These are phyloP conservation scores for Hoplodrina blanda DNA, from an alignment of 2,888 invertebrate genomes.

Conservation along the genomic window DNA sequence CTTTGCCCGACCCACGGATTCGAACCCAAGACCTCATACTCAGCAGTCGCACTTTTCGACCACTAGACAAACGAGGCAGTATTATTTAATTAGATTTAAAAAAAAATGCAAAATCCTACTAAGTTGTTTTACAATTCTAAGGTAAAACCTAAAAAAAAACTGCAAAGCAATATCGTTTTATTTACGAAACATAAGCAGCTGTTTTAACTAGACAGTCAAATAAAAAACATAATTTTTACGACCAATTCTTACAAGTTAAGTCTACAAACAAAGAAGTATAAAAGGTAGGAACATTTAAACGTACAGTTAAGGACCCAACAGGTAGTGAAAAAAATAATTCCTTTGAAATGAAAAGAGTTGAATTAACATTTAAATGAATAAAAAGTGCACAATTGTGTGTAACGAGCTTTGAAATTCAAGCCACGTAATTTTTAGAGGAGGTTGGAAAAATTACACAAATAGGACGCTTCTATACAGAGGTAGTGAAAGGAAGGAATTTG, in stretches of 20 bases:
- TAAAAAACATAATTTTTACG: constrained; percentile 1
- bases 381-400: constrained; percentile 49
- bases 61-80: too few relatives aligned
- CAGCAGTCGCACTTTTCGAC: too few relatives aligned
- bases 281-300: constrained; percentile 10
- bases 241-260: constrained; percentile 4
- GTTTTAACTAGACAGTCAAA: neutral
- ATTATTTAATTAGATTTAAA: too few relatives aligned
- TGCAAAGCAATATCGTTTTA: too few relatives aligned
- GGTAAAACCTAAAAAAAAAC: neutral
- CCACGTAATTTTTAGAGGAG: constrained; percentile 40
- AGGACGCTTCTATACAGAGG: neutral
- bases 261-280: constrained; percentile 17
- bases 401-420: constrained; percentile 47
- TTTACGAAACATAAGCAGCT: neutral
- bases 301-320: constrained; percentile 25
- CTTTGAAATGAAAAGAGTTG: constrained; percentile 40
- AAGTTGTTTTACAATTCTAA: neutral
- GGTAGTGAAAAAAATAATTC: constrained; percentile 42
- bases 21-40: too few relatives aligned
- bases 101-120: too few relatives aligned
- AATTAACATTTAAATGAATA: constrained; percentile 59
- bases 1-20: too few relatives aligned
- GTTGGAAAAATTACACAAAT: constrained; percentile 29
- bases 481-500: neutral